These are phyloP conservation scores for Drosophila auraria DNA, from an alignment of 1,140 invertebrate genomes.

Conservation along the genomic window DNA sequence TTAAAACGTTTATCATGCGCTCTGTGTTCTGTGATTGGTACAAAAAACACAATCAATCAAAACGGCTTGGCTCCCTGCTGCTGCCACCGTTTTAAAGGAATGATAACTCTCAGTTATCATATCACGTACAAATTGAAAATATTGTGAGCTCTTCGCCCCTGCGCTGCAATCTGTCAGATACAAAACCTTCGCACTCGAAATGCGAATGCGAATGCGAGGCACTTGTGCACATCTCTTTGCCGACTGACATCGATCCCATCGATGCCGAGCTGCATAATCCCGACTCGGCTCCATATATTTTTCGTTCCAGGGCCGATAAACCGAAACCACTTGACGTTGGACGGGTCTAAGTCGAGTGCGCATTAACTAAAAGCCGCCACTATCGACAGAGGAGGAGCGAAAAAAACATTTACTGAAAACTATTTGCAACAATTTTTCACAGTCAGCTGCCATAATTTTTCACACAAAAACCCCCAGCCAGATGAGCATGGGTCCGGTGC, in stretches of 20 bases:
- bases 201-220: slow-evolving; percentile 39
- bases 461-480: slow-evolving; percentile 59
- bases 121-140: slow-evolving; percentile 70
- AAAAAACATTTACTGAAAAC: slow-evolving; percentile 79
- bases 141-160: slow-evolving; percentile 31
- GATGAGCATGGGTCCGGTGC: slow-evolving; percentile 48
- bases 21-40: slow-evolving; percentile 19
- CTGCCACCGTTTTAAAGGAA: slow-evolving; percentile 22
- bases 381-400: slow-evolving; percentile 53
- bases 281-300: slow-evolving; percentile 15
- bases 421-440: slow-evolving; percentile 83
- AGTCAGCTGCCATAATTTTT: slow-evolving; percentile 82
- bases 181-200: slow-evolving; percentile 42
- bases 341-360: slow-evolving; percentile 43
- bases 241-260: slow-evolving; percentile 70
- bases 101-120: slow-evolving; percentile 50
- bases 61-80: slow-evolving; percentile 23
- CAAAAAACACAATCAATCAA: slow-evolving; percentile 43
- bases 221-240: slow-evolving; percentile 56
- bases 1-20: slow-evolving; percentile 27
- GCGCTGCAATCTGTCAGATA: slow-evolving; percentile 51
- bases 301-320: slow-evolving; percentile 35
- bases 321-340: slow-evolving; percentile 54
- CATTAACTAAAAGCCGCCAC: slow-evolving; percentile 77
- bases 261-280: slow-evolving; percentile 55